phyloP scores from a whole-genome alignment of 2,113 vertebrate genomes.

The Saccopteryx leptura region DNA sequence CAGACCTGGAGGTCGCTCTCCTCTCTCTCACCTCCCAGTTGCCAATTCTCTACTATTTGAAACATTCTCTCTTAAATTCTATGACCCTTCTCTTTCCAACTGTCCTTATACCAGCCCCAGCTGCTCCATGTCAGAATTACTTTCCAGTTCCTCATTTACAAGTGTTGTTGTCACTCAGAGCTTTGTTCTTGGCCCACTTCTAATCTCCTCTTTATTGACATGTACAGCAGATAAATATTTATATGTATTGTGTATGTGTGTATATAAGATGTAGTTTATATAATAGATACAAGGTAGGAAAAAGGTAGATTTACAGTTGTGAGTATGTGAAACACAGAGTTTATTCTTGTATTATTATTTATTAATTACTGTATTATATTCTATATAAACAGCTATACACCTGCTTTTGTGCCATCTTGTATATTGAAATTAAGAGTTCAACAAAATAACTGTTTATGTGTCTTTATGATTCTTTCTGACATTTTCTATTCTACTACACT shows the following conservation, averaged over 20 bases:
- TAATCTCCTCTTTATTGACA: background rate
- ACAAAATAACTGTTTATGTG: background rate
- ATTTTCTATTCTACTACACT: background rate
- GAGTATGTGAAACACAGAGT: too few relatives aligned
- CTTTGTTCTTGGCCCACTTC: background rate
- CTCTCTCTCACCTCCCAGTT: background rate
- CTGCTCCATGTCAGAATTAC: background rate
- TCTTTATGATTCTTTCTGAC: conserved; percentile 17
- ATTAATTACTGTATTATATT: too few relatives aligned
- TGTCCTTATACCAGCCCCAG: background rate
- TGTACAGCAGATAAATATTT: background rate
- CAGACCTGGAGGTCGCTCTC: background rate
- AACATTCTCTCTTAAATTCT: background rate
- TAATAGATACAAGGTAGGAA: background rate
- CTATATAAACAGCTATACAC: too few relatives aligned
- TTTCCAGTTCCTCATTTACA: background rate
- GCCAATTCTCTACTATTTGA: background rate
- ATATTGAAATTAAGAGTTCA: conserved; percentile 27
- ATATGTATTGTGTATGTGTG: accelerated
- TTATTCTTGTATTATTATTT: too few relatives aligned
- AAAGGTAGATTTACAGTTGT: too few relatives aligned
- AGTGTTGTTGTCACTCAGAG: background rate
- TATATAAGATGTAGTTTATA: background rate
- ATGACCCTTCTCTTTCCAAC: background rate
- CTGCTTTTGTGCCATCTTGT: too few relatives aligned